Base-by-base conservation (phyloP, 2,797 vertebrate species). In the Argentina silus region DNA sequence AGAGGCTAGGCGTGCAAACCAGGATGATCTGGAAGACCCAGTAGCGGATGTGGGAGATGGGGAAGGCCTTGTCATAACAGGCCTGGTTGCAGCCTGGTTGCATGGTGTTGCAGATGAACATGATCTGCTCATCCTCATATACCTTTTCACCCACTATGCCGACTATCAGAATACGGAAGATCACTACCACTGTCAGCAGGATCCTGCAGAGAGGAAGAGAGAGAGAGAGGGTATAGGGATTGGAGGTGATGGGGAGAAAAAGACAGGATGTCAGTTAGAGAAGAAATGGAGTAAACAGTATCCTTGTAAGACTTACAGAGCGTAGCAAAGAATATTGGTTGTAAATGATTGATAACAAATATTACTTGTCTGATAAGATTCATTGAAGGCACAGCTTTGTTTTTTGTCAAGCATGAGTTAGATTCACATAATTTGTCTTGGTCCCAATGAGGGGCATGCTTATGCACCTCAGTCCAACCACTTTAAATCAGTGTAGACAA, bases 91-190 rank as follows among this genome's bases (percentile, higher is more conserved):
- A 97, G 72, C 96, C 95, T 0, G 96, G 96, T 84, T 97, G 96
- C 73, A 96, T 91, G 0, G 96, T 97, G 93, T 96, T 97, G 72
- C 96, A 97, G 86, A 94, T 95, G 91, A 97, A 97, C 96, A 97
- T 97, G 62, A 92, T 92, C 85, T 97, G 96, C 85, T 96, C 96
- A 50, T 96, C 96, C 83, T 97, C 96, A 3, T 96, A 97, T 5
- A 97, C 96, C 53, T 96, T 97, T 78, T 97, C 96, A 0, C 96
- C 96, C 75, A 97, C 96, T 55, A 97, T 97, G 67, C 95, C 96
- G 48, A 97, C 96, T 19, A 97, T 96, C 12, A 97, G 90, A 84
- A 97, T 97, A 51, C 96, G 95, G 92, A 97, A 97, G 72, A 97
- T 97, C 68, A 97, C 96, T 81, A 97, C 96, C 85, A 97, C 96